phyloP scores from a whole-genome alignment of 2,888 invertebrate genomes.

The Frankliniella intonsa region DNA sequence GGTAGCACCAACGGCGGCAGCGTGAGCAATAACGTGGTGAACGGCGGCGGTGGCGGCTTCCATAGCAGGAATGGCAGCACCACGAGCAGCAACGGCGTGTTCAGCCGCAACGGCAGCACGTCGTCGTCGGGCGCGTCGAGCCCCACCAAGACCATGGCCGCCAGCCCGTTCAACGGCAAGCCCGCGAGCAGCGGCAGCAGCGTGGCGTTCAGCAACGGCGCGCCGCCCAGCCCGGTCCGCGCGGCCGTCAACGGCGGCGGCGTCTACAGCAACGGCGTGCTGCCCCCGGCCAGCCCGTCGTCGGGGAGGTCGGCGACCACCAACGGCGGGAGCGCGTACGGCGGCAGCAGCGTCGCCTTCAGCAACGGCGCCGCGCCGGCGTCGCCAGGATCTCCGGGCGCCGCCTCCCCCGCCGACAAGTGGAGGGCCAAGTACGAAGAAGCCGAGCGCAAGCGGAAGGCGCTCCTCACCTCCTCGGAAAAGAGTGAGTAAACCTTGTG shows the following conservation, averaged over 20 bases:
- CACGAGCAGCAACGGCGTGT: neutral
- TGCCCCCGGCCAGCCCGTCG: constrained; percentile 31
- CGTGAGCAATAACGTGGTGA: neutral
- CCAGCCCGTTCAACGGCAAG: neutral
- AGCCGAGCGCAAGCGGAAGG: constrained; percentile 63
- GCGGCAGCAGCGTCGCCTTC: constrained; percentile 4
- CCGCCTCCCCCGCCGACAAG: constrained; percentile 41
- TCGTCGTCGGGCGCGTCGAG: neutral
- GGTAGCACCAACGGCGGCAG: neutral
- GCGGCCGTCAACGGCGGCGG: constrained; percentile 23
- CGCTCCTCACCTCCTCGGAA: constrained; percentile 62
- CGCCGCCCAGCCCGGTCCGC: neutral
- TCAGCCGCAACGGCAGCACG: neutral
- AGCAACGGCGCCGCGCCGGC: neutral
- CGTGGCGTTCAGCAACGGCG: neutral
- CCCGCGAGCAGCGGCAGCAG: neutral
- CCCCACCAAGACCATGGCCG: neutral
- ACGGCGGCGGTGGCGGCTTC: neutral
- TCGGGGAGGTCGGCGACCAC: neutral
- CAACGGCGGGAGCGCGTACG: neutral
- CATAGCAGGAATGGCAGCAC: neutral
- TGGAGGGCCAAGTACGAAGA: constrained; percentile 70
- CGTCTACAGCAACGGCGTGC: constrained; percentile 34
- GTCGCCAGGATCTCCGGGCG: constrained; percentile 26
- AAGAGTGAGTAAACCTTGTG: constrained; percentile 55